Percentiles rank a stretch among this genome's conserved stretches.
Evolutionary conservation across 1,140 invertebrate species (phyloP).

Genomic region (Nomia melanderi): DNA sequence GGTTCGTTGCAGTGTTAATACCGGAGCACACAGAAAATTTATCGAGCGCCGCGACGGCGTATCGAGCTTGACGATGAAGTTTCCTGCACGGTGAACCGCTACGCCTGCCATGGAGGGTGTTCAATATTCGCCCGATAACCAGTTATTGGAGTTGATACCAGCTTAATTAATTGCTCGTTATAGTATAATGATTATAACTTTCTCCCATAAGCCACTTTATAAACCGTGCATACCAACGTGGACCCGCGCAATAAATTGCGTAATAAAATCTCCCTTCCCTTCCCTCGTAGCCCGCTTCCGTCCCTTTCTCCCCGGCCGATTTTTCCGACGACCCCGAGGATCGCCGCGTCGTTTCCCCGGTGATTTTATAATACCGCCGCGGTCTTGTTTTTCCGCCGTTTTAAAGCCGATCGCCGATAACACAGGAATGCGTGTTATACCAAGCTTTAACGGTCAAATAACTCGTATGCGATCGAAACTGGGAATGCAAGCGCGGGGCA

Average conservation of each 20-base stretch:
- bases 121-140: conserved; percentile 7
- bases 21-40: background rate
- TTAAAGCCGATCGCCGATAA: no score
- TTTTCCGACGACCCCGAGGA: no score
- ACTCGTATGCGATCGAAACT: no score
- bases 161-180: conserved; percentile 15
- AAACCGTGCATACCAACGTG: background rate
- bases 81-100: background rate
- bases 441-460: no score
- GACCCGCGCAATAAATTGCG: no score
- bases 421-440: no score
- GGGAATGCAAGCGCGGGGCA: no score
- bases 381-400: no score
- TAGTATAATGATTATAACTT: conserved; percentile 6
- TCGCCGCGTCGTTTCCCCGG: background rate
- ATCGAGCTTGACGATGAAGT: background rate
- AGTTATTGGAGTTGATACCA: background rate
- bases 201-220: background rate
- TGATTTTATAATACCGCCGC: background rate
- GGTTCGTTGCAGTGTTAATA: no score
- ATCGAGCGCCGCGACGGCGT: background rate
- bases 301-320: no score
- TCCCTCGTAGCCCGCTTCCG: background rate
- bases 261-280: background rate
- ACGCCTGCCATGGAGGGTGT: conserved; percentile 5